Conservation (phyloP, 2,113 vertebrate species). For the Sturnus vulgaris region DNA sequence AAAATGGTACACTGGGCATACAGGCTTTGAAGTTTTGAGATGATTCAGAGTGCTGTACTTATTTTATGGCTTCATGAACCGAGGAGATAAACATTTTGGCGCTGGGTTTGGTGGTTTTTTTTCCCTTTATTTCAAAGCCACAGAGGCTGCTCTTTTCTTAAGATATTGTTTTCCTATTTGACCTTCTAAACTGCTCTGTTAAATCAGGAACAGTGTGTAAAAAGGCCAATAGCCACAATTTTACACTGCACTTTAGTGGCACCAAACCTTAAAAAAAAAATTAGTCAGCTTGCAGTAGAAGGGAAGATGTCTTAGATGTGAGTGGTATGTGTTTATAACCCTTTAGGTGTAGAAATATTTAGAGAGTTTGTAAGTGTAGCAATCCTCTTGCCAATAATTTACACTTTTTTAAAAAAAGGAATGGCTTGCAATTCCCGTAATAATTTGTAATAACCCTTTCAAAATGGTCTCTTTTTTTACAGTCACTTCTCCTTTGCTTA, state of each 20-base stretch:
- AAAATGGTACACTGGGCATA: slow-evolving; percentile 58
- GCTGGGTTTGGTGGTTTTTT: background rate
- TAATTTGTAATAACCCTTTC: background rate
- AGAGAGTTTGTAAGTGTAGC: background rate
- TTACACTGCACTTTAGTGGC: background rate
- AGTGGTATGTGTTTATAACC: background rate
- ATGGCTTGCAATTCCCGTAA: background rate
- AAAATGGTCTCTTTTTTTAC: background rate
- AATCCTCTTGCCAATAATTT: background rate
- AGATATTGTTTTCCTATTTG: slow-evolving; percentile 46
- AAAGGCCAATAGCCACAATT: background rate
- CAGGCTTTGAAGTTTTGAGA: slow-evolving; percentile 63
- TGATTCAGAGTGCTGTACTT: slow-evolving; percentile 52
- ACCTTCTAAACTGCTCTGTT: slow-evolving; percentile 18
- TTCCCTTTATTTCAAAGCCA: slow-evolving; percentile 23
- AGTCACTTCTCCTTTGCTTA: background rate
- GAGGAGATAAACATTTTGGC: slow-evolving; percentile 61
- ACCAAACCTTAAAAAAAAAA: background rate
- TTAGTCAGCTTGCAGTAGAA: background rate
- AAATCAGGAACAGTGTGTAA: slow-evolving; percentile 47
- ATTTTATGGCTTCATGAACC: slow-evolving; percentile 64
- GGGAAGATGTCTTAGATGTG: background rate
- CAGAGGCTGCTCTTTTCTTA: slow-evolving; percentile 37
- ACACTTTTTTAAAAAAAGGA: background rate
- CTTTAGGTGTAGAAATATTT: background rate